Evolutionary conservation across 1,140 invertebrate species (phyloP).

Genomic region (Meloidogyne floridensis): DNA sequence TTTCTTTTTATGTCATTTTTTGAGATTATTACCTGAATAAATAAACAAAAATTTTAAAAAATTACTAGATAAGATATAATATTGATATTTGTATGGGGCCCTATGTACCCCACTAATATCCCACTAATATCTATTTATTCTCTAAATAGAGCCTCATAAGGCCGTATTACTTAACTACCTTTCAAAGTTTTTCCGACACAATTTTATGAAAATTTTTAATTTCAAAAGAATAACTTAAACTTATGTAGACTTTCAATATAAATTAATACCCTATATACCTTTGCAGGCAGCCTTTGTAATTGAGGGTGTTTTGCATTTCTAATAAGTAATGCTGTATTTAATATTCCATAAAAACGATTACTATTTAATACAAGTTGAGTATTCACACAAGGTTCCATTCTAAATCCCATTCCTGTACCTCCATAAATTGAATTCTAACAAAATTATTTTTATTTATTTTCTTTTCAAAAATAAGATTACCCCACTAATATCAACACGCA

Average conservation of each 20-base stretch:
- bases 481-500: constrained; percentile 57
- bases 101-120: too few relatives aligned
- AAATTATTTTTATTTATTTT: background rate
- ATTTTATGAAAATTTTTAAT: too few relatives aligned
- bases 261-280: constrained; percentile 55
- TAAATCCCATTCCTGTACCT: constrained; percentile 55
- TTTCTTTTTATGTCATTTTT: constrained; percentile 65
- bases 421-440: constrained; percentile 34
- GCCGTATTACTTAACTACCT: too few relatives aligned
- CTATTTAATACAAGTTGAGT: constrained; percentile 76
- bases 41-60: constrained; percentile 12
- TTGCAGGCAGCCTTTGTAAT: constrained; percentile 66
- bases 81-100: too few relatives aligned
- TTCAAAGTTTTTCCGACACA: too few relatives aligned
- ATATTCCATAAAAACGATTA: constrained; percentile 84
- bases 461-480: constrained; percentile 8
- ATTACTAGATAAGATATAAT: too few relatives aligned
- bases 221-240: too few relatives aligned
- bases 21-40: constrained; percentile 67
- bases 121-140: too few relatives aligned
- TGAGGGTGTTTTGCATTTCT: constrained; percentile 66
- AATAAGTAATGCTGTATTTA: constrained; percentile 68
- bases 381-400: constrained; percentile 81
- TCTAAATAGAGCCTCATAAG: too few relatives aligned
- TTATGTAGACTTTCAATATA: too few relatives aligned